These are phyloP conservation scores for Leptobrachium leishanense DNA, from an alignment of 2,113 vertebrate species.

Conservation along the genomic window DNA sequence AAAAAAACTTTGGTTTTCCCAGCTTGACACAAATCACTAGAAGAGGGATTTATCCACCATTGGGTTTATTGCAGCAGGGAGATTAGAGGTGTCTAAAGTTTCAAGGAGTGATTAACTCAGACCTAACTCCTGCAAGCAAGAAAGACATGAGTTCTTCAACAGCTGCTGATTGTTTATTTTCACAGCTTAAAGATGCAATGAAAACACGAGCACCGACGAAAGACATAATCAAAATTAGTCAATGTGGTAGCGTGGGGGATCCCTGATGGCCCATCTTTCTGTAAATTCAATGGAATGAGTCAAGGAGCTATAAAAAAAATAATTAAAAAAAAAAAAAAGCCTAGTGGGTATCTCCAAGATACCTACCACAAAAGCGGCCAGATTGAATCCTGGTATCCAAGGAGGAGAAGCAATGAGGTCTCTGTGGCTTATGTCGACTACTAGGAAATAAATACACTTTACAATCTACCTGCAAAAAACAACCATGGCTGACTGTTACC, in stretches of 20 bases:
- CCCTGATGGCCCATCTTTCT: constrained; percentile 25
- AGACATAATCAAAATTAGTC: constrained; percentile 54
- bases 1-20: not conserved
- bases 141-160: constrained; percentile 47
- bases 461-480: too few relatives aligned
- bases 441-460: too few relatives aligned
- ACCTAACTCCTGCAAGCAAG: constrained; percentile 47
- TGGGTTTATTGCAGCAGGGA: constrained; percentile 63
- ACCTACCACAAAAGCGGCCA: too few relatives aligned
- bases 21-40: constrained; percentile 1
- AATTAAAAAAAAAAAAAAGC: too few relatives aligned
- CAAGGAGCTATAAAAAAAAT: too few relatives aligned
- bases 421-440: too few relatives aligned
- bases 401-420: too few relatives aligned
- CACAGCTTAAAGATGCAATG: constrained; percentile 58
- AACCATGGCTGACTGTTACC: too few relatives aligned
- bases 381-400: too few relatives aligned
- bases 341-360: too few relatives aligned
- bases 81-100: constrained; percentile 69
- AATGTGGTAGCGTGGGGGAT: constrained; percentile 34
- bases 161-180: constrained; percentile 65
- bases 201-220: constrained; percentile 57
- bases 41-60: constrained; percentile 67
- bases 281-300: constrained; percentile 14
- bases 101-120: constrained; percentile 61